Conservation (phyloP, 2,888 invertebrate species). For the Rhamphomyia laevipes region DNA sequence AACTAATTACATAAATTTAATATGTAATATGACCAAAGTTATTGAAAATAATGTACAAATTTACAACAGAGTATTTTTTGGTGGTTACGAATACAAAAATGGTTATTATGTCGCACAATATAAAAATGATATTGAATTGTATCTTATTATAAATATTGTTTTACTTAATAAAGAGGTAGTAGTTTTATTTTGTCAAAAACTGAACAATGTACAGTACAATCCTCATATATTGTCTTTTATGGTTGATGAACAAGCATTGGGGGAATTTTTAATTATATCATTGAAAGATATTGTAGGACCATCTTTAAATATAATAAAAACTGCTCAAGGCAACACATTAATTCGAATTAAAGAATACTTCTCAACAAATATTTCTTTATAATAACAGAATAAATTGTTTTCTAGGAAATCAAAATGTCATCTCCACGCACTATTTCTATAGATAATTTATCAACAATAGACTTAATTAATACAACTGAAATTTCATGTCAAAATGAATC, state of each 20-base stretch:
- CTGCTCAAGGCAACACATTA: conserved; percentile 5
- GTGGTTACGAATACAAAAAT: conserved; percentile 8
- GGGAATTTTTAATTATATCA: conserved; percentile 2
- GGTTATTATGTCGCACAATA: conserved; percentile 9
- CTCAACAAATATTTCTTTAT: neutral
- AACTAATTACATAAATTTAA: conserved; percentile 9
- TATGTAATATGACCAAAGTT: conserved; percentile 6
- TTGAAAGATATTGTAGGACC: conserved; percentile 6
- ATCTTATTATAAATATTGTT: conserved; percentile 10
- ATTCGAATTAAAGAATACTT: conserved; percentile 9
- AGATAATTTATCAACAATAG: neutral
- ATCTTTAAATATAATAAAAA: conserved; percentile 7
- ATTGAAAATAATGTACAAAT: conserved; percentile 6
- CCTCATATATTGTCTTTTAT: conserved; percentile 5
- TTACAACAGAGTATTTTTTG: conserved; percentile 5
- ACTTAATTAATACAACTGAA: neutral
- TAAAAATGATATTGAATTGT: conserved; percentile 10
- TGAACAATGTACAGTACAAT: conserved; percentile 1
- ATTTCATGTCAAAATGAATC: no score
- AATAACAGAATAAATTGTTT: neutral
- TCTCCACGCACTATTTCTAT: neutral
- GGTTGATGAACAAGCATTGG: conserved; percentile 4
- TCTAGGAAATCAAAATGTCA: neutral
- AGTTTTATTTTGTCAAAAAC: conserved; percentile 6
- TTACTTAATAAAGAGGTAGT: conserved; percentile 3